Conservation (phyloP, 2,113 vertebrate species). For the Chascanopsetta lugubris region DNA sequence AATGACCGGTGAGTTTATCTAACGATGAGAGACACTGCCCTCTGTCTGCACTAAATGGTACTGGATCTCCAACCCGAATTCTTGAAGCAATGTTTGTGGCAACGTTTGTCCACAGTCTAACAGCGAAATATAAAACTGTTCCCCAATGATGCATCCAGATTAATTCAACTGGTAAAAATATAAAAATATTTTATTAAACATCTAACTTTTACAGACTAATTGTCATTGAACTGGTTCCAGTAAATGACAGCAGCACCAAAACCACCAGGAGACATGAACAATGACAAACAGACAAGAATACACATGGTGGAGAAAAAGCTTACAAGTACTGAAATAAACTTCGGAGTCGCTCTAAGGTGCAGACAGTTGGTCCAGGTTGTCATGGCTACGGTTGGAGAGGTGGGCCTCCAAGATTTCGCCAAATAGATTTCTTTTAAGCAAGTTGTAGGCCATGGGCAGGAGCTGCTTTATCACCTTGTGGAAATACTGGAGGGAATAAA, state of each 20-base stretch:
- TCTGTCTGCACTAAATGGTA: conserved; percentile 15
- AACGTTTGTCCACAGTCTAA: no score
- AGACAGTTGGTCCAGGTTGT: conserved; percentile 84
- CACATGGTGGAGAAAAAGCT: conserved; percentile 50
- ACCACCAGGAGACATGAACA: conserved; percentile 53
- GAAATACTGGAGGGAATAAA: conserved; percentile 86
- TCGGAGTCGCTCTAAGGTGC: conserved; percentile 62
- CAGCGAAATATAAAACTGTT: neutral
- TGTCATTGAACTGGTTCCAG: conserved; percentile 47
- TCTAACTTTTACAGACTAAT: conserved; percentile 60
- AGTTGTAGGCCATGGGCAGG: conserved; percentile 92
- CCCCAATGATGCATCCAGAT: neutral
- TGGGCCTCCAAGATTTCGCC: conserved; percentile 91
- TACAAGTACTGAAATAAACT: conserved; percentile 30
- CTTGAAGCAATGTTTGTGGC: no score
- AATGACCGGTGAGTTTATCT: neutral
- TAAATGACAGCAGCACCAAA: conserved; percentile 57
- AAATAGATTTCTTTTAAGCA: conserved; percentile 89
- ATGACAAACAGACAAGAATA: conserved; percentile 43
- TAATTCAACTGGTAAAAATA: conserved; percentile 25
- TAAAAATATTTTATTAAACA: conserved; percentile 81
- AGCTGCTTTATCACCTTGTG: conserved; percentile 93
- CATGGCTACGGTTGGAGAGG: conserved; percentile 82
- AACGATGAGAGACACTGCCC: conserved; percentile 28
- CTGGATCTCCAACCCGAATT: conserved; percentile 5